Percentiles rank a stretch among this genome's conserved stretches.
phyloP scores from a whole-genome alignment of 2,888 invertebrate species.

The Leptogaster cylindrica region DNA sequence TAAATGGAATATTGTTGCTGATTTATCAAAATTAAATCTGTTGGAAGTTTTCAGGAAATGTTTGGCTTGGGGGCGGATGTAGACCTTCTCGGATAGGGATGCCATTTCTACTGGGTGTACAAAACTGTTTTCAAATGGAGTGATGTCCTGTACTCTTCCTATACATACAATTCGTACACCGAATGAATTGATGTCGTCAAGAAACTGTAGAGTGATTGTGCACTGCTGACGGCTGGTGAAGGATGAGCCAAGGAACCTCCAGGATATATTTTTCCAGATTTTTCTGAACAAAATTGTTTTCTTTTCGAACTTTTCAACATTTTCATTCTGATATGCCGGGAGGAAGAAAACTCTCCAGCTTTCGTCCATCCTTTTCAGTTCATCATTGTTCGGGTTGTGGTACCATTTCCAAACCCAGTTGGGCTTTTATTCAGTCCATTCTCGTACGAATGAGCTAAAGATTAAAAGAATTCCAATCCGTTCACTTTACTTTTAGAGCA shows the following conservation, averaged over 20 bases:
- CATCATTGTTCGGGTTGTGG: not conserved
- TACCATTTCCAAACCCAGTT: not conserved
- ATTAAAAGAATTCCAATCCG: constrained; percentile 10
- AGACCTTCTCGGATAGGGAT: not conserved
- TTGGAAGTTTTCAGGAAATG: constrained; percentile 38
- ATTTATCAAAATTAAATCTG: constrained; percentile 47
- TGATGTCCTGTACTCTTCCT: not conserved
- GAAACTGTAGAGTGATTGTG: not conserved
- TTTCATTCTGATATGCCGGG: not conserved
- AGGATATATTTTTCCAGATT: constrained; percentile 17
- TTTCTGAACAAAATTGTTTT: constrained; percentile 20
- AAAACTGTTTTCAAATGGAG: not conserved
- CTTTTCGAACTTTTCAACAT: not conserved
- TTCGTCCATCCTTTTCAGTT: not conserved
- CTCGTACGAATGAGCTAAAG: constrained; percentile 14
- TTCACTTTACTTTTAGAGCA: constrained; percentile 15
- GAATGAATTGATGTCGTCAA: not conserved
- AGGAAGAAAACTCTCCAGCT: not conserved
- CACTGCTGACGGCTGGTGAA: not conserved
- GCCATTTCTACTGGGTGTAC: not conserved
- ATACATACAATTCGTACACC: not conserved
- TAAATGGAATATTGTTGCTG: constrained; percentile 46
- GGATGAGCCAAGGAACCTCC: not conserved
- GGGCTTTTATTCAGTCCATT: not conserved
- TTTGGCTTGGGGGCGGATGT: not conserved